phyloP scores from a whole-genome alignment of 2,113 vertebrate genomes.

The Saguinus midas region DNA sequence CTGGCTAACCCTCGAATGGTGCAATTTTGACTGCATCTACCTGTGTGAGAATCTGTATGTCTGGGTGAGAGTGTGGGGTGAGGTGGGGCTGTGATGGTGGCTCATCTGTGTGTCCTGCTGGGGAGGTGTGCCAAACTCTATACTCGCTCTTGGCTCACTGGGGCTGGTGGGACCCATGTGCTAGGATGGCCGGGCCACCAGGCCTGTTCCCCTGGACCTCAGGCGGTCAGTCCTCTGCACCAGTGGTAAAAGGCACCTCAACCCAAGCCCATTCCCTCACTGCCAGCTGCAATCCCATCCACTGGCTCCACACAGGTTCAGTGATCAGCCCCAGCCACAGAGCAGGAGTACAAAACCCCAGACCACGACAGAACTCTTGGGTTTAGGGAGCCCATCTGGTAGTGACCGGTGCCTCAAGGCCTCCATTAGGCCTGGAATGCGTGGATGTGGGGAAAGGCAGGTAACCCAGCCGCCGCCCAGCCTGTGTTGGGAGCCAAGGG shows the following conservation, averaged over 20 bases:
- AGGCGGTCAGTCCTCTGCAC: not conserved
- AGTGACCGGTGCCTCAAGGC: not conserved
- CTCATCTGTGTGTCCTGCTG: not conserved
- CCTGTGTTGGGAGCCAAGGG: accelerated
- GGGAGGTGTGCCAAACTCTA: not conserved
- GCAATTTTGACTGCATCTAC: not conserved
- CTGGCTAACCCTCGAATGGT: not conserved
- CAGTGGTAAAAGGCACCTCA: not conserved
- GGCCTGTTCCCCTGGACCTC: not conserved
- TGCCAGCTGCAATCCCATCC: not conserved
- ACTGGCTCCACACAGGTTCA: not conserved
- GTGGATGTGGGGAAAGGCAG: accelerated
- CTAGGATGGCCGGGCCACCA: not conserved
- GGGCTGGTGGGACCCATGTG: not conserved
- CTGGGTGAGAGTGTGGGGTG: not conserved
- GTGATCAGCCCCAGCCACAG: not conserved
- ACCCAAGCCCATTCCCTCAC: not conserved
- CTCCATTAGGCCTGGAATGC: not conserved
- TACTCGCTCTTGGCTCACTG: not conserved
- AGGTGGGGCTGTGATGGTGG: not conserved
- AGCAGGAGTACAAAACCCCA: not conserved
- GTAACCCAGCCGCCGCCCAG: not conserved
- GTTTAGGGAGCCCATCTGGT: not conserved
- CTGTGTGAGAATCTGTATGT: no score
- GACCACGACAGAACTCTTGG: not conserved